Conservation (phyloP, 2,797 vertebrate species). For the Eurystomus glaucurus region DNA sequence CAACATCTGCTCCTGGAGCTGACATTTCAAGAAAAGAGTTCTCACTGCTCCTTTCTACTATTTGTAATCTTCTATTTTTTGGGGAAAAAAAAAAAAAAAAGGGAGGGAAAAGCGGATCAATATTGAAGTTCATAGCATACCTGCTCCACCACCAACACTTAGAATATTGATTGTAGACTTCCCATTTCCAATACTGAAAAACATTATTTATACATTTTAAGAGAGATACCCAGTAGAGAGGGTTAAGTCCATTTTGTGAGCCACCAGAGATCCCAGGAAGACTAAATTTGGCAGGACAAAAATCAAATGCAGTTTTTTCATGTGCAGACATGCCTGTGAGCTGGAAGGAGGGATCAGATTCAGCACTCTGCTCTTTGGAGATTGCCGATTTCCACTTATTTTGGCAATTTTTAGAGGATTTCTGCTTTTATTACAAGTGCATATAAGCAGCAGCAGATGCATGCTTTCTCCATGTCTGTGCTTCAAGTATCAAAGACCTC, state of each 20-base stretch:
- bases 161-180: slow-evolving; percentile 89
- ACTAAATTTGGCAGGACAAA: neutral
- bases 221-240: neutral
- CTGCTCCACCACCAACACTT: slow-evolving; percentile 92
- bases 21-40: neutral
- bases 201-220: slow-evolving; percentile 16
- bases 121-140: slow-evolving; percentile 77
- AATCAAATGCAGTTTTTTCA: accelerated
- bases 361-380: neutral
- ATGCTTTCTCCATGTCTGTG: accelerated
- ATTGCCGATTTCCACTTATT: neutral
- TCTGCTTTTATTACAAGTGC: neutral
- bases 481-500: neutral
- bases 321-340: accelerated
- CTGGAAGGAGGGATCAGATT: neutral
- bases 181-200: slow-evolving; percentile 87
- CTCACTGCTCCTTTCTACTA: neutral
- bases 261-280: neutral
- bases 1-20: neutral
- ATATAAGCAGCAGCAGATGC: neutral
- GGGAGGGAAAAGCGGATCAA: accelerated
- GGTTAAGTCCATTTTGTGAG: neutral
- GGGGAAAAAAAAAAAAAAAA: neutral
- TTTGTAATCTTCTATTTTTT: neutral
- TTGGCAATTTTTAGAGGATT: neutral